These are phyloP conservation scores for Passerculus sandwichensis DNA, from an alignment of 2,797 vertebrate species.

Conservation along the genomic window DNA sequence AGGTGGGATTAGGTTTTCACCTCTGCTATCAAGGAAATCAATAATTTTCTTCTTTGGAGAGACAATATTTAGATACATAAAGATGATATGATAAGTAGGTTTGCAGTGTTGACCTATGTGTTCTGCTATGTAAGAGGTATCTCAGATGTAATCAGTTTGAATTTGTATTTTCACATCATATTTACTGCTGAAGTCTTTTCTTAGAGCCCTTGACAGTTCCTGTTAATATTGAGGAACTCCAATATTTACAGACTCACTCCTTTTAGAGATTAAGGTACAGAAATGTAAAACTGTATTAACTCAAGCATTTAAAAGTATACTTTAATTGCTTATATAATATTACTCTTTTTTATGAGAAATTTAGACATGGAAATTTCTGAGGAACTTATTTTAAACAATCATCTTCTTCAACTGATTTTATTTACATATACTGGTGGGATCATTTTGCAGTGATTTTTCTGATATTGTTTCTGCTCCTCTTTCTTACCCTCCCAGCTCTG, in stretches of 20 bases:
- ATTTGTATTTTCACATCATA: neutral
- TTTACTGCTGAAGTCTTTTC: neutral
- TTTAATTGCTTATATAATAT: neutral
- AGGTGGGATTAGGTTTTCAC: neutral
- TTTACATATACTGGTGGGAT: neutral
- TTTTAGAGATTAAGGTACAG: neutral
- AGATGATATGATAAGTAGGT: neutral
- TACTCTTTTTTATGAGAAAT: neutral
- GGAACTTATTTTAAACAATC: neutral
- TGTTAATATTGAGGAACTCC: neutral
- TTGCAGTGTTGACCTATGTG: neutral
- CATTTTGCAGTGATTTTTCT: neutral
- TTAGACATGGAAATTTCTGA: neutral
- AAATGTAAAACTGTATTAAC: neutral
- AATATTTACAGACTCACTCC: neutral
- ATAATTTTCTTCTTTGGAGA: neutral
- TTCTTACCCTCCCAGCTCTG: neutral
- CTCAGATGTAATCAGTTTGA: neutral
- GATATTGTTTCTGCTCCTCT: neutral
- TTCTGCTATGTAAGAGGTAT: neutral
- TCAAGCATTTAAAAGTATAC: neutral
- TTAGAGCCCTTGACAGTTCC: neutral
- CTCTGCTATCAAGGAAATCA: neutral
- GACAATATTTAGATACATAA: neutral
- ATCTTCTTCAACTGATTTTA: neutral